A percentile compares a stretch with the other conserved stretches of the same genome.
Evolutionary conservation across 2,113 vertebrate genomes (phyloP).

Genomic region (Syngnathus floridae): DNA sequence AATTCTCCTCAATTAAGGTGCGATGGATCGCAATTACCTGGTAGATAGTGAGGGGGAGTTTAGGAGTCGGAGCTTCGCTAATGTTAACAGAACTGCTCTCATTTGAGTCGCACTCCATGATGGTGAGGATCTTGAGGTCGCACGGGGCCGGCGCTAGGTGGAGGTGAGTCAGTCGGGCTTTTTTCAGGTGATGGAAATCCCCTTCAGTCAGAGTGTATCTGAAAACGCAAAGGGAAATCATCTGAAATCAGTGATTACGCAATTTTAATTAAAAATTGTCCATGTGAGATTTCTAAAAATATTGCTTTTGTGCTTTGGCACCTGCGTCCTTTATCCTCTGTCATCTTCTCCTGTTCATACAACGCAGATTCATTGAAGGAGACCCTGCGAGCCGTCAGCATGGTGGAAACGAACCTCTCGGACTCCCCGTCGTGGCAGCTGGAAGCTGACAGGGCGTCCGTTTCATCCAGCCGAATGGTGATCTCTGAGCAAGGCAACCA

Average conservation of each 20-base stretch:
- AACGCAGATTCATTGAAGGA: slow-evolving; percentile 94
- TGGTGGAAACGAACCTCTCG: slow-evolving; percentile 81
- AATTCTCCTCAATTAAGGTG: background rate
- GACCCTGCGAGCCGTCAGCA: slow-evolving; percentile 80
- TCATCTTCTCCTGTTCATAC: slow-evolving; percentile 81
- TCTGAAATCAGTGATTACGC: background rate
- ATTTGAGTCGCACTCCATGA: slow-evolving; percentile 86
- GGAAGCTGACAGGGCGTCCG: slow-evolving; percentile 74
- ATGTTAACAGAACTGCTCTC: slow-evolving; percentile 77
- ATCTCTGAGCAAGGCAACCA: slow-evolving; percentile 70
- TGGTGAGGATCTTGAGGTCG: slow-evolving; percentile 89
- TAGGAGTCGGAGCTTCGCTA: slow-evolving; percentile 60
- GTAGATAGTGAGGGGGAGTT: slow-evolving; percentile 82
- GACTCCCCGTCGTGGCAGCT: slow-evolving; percentile 78
- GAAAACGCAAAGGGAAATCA: background rate
- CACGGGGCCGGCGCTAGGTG: slow-evolving; percentile 71
- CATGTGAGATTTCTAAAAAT: too few relatives aligned
- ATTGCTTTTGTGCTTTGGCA: slow-evolving; percentile 35
- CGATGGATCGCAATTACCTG: slow-evolving; percentile 67
- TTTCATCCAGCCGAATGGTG: slow-evolving; percentile 80
- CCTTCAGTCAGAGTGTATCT: slow-evolving; percentile 97
- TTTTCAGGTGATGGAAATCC: slow-evolving; percentile 96
- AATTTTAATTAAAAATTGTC: background rate
- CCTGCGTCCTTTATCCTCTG: slow-evolving; percentile 89
- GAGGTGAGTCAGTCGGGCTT: slow-evolving; percentile 87